Evolutionary conservation across 2,797 vertebrate species (phyloP).

Genomic region (Antennarius maculatus): DNA sequence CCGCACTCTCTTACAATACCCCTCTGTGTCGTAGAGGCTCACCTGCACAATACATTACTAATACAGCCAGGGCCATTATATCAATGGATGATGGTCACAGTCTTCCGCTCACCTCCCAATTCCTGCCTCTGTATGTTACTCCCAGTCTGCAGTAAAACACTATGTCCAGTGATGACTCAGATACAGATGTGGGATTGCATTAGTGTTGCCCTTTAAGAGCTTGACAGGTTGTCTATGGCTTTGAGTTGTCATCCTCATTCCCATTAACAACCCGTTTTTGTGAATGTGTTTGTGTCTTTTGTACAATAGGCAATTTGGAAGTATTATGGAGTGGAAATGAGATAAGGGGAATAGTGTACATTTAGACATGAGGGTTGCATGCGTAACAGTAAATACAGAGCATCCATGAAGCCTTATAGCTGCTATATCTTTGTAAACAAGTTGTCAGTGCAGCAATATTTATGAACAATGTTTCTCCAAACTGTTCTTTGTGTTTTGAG

Average conservation of each 20-base stretch:
- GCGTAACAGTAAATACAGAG: conserved; percentile 51
- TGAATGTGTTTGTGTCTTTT: conserved; percentile 26
- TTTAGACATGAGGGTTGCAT: conserved; percentile 52
- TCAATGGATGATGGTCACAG: conserved; percentile 68
- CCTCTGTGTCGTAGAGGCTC: conserved; percentile 43
- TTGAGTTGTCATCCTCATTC: conserved; percentile 69
- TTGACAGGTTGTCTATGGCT: conserved; percentile 81
- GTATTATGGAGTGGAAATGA: conserved; percentile 52
- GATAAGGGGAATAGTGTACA: conserved; percentile 46
- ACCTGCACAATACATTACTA: conserved; percentile 73
- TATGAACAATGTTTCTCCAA: conserved; percentile 40
- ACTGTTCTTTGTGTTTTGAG: conserved; percentile 34
- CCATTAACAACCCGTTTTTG: conserved; percentile 73
- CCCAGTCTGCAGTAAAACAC: conserved; percentile 79
- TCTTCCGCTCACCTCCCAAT: conserved; percentile 57
- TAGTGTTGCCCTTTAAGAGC: conserved; percentile 75
- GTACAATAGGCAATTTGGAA: conserved; percentile 30
- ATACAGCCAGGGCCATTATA: conserved; percentile 68
- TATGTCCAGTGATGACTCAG: conserved; percentile 66
- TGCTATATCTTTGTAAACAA: conserved; percentile 47
- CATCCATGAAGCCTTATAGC: conserved; percentile 52
- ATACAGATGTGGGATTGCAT: conserved; percentile 82
- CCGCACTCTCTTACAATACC: conserved; percentile 13
- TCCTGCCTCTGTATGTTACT: conserved; percentile 60
- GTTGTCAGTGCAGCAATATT: conserved; percentile 32